phyloP scores from a whole-genome alignment of 2,797 vertebrate species.

The Malurus leucopterus region DNA sequence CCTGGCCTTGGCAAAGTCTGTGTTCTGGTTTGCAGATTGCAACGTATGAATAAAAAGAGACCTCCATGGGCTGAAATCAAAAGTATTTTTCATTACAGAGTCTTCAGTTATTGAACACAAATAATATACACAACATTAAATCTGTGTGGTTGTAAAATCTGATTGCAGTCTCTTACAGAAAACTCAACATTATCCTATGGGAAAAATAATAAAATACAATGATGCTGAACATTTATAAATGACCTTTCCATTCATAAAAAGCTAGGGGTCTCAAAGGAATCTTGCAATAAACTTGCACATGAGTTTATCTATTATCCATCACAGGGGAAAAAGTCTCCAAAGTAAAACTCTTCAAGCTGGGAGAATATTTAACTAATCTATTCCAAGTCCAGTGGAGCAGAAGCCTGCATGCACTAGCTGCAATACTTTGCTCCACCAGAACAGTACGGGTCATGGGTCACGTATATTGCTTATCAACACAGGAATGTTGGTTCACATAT shows the following conservation, averaged over 20 bases:
- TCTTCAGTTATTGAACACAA: slow-evolving; percentile 12
- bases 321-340: background rate
- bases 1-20: background rate
- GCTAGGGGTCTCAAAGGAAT: slow-evolving; percentile 44
- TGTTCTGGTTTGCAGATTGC: background rate
- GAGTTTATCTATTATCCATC: slow-evolving; percentile 62
- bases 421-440: slow-evolving; percentile 39
- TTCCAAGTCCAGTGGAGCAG: slow-evolving; percentile 48
- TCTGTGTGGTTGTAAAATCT: background rate
- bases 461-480: slow-evolving; percentile 5
- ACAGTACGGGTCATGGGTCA: slow-evolving; percentile 50
- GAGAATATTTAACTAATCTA: slow-evolving; percentile 39
- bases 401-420: slow-evolving; percentile 5
- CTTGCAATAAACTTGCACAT: slow-evolving; percentile 42
- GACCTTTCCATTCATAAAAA: slow-evolving; percentile 69
- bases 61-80: background rate
- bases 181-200: background rate
- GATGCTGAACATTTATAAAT: slow-evolving; percentile 55
- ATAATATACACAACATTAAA: slow-evolving; percentile 34
- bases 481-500: background rate
- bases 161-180: slow-evolving; percentile 18
- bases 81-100: slow-evolving; percentile 7
- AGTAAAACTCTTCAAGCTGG: background rate
- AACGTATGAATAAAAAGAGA: background rate
- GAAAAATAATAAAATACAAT: slow-evolving; percentile 45